Evolutionary conservation across 1,140 invertebrate species (phyloP).

Genomic region (Drosophila bocki): DNA sequence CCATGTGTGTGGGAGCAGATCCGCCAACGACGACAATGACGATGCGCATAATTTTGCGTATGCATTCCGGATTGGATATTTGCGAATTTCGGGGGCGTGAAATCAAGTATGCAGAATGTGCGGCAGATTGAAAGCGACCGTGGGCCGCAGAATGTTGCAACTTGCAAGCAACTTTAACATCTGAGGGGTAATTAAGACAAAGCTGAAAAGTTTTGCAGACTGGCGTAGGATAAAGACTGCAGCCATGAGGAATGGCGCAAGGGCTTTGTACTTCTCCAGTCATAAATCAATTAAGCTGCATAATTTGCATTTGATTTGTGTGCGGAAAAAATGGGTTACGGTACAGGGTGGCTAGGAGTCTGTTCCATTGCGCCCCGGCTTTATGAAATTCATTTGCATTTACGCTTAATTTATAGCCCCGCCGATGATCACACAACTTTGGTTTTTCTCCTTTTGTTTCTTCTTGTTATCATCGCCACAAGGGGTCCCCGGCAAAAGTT

Average conservation of each 20-base stretch:
- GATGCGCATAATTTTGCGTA: conserved; percentile 80
- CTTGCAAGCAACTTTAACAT: not conserved
- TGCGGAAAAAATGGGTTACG: conserved; percentile 46
- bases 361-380: conserved; percentile 36
- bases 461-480: conserved; percentile 37
- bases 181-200: conserved; percentile 71
- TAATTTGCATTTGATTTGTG: conserved; percentile 83
- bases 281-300: conserved; percentile 80
- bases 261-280: conserved; percentile 44
- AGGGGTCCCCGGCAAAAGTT: conserved; percentile 56
- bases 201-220: conserved; percentile 74
- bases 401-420: conserved; percentile 60
- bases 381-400: conserved; percentile 63
- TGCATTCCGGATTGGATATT: conserved; percentile 64
- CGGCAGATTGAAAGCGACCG: conserved; percentile 37
- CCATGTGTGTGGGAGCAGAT: conserved; percentile 71
- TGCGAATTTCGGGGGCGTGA: conserved; percentile 60
- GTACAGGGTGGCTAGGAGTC: conserved; percentile 1
- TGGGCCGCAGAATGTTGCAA: conserved; percentile 32
- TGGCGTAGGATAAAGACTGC: conserved; percentile 45
- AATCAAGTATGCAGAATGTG: conserved; percentile 81
- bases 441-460: conserved; percentile 6
- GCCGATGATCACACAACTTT: conserved; percentile 47
- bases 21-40: conserved; percentile 47
- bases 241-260: conserved; percentile 63